Conservation (phyloP, 2,888 invertebrate species). For the Clistopyga incitator region DNA sequence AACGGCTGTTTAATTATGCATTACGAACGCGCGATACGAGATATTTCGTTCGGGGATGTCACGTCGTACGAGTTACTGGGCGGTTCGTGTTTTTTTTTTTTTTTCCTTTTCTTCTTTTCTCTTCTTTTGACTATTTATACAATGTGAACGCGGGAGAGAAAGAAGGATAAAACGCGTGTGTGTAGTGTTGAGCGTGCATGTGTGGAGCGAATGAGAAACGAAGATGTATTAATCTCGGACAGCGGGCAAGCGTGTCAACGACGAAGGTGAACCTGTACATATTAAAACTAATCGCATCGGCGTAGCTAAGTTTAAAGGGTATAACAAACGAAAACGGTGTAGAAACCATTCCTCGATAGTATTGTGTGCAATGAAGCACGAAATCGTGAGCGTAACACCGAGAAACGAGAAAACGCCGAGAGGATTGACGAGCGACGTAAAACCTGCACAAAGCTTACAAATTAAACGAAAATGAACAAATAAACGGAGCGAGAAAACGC, state of each 20-base stretch:
- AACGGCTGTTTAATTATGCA: not conserved
- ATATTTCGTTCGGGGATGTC: constrained; percentile 60
- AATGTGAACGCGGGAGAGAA: constrained; percentile 56
- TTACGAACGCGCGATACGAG: not conserved
- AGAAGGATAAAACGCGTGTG: constrained; percentile 46
- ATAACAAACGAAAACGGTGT: constrained; percentile 59
- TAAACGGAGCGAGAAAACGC: constrained; percentile 5
- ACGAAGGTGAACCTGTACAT: constrained; percentile 71
- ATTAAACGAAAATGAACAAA: constrained; percentile 61
- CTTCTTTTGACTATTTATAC: constrained; percentile 49
- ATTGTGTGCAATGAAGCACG: constrained; percentile 70
- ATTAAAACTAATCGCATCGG: constrained; percentile 71
- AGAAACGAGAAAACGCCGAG: not conserved
- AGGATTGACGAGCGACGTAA: constrained; percentile 32
- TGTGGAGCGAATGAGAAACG: constrained; percentile 29
- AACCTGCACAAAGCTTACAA: constrained; percentile 73
- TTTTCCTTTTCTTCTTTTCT: too few species aligned
- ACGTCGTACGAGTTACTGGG: constrained; percentile 74
- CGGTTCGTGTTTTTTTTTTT: constrained; percentile 48
- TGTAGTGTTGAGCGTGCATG: constrained; percentile 12
- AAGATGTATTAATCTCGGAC: constrained; percentile 56
- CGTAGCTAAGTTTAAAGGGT: constrained; percentile 54
- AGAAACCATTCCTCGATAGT: constrained; percentile 78
- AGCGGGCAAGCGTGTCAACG: constrained; percentile 22
- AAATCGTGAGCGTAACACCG: constrained; percentile 57